Conservation (phyloP, 2,113 vertebrate genomes). For the Riparia riparia region DNA sequence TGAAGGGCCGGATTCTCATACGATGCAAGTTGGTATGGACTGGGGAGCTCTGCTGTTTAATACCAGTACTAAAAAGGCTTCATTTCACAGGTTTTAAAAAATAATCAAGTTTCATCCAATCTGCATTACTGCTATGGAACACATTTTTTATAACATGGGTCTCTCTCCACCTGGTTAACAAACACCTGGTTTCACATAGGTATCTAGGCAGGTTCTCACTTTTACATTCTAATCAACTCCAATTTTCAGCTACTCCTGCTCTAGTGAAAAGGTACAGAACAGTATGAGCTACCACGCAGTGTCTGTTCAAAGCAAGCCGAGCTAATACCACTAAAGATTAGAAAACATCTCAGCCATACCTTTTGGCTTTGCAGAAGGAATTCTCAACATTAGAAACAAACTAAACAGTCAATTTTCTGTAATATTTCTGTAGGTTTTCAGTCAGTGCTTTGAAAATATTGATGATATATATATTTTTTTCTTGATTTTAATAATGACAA, state of each 20-base stretch:
- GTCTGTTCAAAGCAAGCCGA: neutral
- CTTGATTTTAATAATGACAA: neutral
- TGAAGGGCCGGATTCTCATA: neutral
- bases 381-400: neutral
- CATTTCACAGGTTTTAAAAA: neutral
- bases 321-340: neutral
- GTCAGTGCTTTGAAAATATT: neutral
- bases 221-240: neutral
- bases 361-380: neutral
- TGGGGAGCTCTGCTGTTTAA: neutral
- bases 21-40: neutral
- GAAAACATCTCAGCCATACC: neutral
- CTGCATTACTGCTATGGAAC: neutral
- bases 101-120: neutral
- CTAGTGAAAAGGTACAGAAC: neutral
- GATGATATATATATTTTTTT: neutral
- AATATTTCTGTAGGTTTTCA: neutral
- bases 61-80: neutral
- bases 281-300: fast-evolving
- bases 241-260: neutral
- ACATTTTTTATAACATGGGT: neutral
- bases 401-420: neutral
- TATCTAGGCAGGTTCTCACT: neutral
- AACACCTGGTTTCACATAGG: neutral
- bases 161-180: neutral